These are phyloP conservation scores for Zingel zingel DNA, from an alignment of 2,113 vertebrate genomes.

Conservation along the genomic window DNA sequence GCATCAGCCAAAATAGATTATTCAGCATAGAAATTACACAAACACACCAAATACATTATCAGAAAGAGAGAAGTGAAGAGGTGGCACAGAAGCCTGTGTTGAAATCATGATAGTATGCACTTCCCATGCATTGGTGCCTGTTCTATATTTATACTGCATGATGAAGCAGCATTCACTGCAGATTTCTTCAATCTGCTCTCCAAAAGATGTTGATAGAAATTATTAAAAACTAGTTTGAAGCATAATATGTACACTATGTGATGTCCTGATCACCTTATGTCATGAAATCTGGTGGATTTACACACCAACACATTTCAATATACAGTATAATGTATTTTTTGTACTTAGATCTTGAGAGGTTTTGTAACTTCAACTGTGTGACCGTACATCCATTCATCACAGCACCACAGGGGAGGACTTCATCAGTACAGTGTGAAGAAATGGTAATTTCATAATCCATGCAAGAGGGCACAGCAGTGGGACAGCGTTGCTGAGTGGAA, in stretches of 20 bases:
- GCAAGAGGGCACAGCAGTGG: background rate
- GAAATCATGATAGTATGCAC: slow-evolving; percentile 6
- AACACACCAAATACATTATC: slow-evolving; percentile 21
- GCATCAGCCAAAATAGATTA: slow-evolving; percentile 28
- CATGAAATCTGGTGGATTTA: background rate
- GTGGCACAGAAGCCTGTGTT: background rate
- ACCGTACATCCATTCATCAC: background rate
- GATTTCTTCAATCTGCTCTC: slow-evolving; percentile 34
- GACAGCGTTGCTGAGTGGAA: background rate
- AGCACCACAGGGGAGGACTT: background rate
- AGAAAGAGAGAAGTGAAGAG: background rate
- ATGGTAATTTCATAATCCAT: slow-evolving; percentile 20
- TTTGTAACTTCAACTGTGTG: background rate
- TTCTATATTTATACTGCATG: slow-evolving; percentile 57
- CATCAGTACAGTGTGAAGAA: slow-evolving; percentile 17
- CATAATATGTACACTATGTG: background rate
- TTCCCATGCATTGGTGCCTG: slow-evolving; percentile 33
- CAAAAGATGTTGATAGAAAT: background rate
- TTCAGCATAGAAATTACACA: slow-evolving; percentile 38
- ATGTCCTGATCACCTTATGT: background rate
- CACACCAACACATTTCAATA: background rate
- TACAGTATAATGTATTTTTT: background rate
- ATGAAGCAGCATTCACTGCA: slow-evolving; percentile 25
- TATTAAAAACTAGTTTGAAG: background rate
- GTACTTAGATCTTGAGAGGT: background rate